Base-by-base conservation (phyloP, 1,140 invertebrate species). In the Acyrthosiphon pisum region DNA sequence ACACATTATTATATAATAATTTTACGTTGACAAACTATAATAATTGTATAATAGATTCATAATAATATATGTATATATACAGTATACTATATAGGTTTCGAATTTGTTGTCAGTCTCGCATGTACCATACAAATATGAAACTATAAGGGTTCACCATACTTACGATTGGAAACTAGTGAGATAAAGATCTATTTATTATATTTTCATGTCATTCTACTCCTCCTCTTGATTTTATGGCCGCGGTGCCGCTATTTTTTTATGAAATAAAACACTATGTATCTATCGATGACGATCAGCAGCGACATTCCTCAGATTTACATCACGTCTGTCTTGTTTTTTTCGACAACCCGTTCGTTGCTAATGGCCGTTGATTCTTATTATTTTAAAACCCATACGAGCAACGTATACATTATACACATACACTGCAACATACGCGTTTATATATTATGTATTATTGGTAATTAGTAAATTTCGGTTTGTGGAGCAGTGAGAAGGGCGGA, bases 321-420 rank as follows among this genome's bases (percentile, higher is more conserved):
- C 56, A 91, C 90, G 89, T 91, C 56, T 26, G 56, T 14, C 53
- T 91, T 44, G 37, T 91, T 60, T 76, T 90, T 88, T 88, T 88
- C 46, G 37, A 41, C 90, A 44, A 90, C 30, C 26, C 35, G 56
- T 90, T 44, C 56, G 53, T 18, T 2, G 35, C 20, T 53, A 89
- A 35, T 37, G 48, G n/a, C 48, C 18, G 35, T 89, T 89, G 48
- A 89, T 53, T 87, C 50, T 53, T 35, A 53, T 89, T 53, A 89
- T 37, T 89, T 89, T 89, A 23, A 89, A 50, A 89, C 48, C 41
- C 41, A 84, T 26, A 84, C 83, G 37, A 44, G 9, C 2, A 30
- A 84, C 37, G 83, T 84, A 84, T 84, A 41, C n/a, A n/a, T 20
- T 84, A 84, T 7, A 26, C 37, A 26, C 35, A 23, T 8, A 23